Evolutionary conservation across 1,140 invertebrate genomes (phyloP).

Genomic region (Aphidius gifuensis): DNA sequence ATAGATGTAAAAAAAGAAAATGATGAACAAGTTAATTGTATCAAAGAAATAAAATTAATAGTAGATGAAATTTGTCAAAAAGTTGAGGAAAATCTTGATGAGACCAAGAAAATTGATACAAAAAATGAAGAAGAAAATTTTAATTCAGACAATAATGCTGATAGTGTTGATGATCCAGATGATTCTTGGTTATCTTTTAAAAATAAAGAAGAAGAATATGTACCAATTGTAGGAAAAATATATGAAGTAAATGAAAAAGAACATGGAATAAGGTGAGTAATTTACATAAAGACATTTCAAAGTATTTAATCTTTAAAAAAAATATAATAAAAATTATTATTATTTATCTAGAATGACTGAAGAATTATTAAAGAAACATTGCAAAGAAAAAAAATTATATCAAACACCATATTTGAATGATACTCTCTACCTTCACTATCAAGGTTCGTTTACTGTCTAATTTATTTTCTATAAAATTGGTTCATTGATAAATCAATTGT

Average conservation of each 20-base stretch:
- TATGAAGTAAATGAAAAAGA: constrained; percentile 19
- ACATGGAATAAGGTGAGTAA: constrained; percentile 18
- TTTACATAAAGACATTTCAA: neutral
- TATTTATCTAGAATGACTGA: constrained; percentile 67
- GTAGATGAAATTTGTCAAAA: too few relatives aligned
- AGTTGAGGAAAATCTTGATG: too few relatives aligned
- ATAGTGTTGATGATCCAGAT: neutral
- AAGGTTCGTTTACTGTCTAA: constrained; percentile 61
- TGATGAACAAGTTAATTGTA: too few relatives aligned
- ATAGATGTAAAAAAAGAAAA: too few relatives aligned
- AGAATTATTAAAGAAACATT: constrained; percentile 72
- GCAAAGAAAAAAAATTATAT: constrained; percentile 83
- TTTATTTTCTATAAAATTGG: neutral
- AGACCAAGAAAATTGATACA: too few relatives aligned
- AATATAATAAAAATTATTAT: constrained; percentile 15
- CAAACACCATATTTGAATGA: constrained; percentile 87
- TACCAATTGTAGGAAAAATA: constrained; percentile 10
- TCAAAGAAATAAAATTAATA: too few relatives aligned
- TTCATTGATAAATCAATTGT: constrained; percentile 8
- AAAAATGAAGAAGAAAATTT: too few relatives aligned
- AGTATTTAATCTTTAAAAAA: neutral
- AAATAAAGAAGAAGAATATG: neutral
- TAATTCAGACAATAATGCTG: neutral
- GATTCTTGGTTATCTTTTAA: neutral
- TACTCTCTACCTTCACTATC: constrained; percentile 89